Base-by-base conservation (phyloP, 2,888 invertebrate species). In the Strigamia transsilvanica region DNA sequence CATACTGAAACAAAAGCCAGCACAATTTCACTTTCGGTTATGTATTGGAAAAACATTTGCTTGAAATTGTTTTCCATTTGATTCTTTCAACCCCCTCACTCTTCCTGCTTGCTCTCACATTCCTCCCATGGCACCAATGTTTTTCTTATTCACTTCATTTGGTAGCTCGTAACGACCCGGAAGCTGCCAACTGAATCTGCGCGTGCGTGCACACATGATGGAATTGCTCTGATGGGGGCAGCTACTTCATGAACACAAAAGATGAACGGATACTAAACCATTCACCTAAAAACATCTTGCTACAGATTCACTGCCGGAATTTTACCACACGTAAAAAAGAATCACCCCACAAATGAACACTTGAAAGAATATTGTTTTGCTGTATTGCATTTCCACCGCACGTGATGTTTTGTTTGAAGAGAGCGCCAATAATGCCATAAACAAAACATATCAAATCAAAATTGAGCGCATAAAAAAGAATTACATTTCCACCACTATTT, bases 101-200 rank as follows among this genome's bases (percentile, higher is more conserved):
- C 56, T 56, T 56, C 56, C 21, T 56, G 56, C 56, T 56, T 56
- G 56, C 56, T 56, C 56, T 56, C 56, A 56, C 56, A 56, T 56
- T 56, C 56, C 18, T 56, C 56, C 56, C 56, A 56, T 56, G 56
- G 56, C 56, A 56, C 56, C 56, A 56, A 56, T 56, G 56, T 56
- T 56, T 56, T 56, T 56, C 56, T 56, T 56, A 56, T 56, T 56
- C 56, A 56, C 56, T 56, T 56, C 56, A 56, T 56, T 56, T 56
- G 56, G 18, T 56, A 56, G 56, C 56, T 56, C 56, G 56, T 56
- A 56, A 56, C 56, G 56, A 56, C 56, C 56, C 56, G 56, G 56
- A 56, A 56, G 56, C 56, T 56, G 56, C 56, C 56, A 56, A 18
- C 56, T n/a, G 56, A 56, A 56, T 56, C 56, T 56, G 56, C 56